Percentiles rank a stretch among this genome's conserved stretches.
These are phyloP conservation scores for Sander vitreus DNA, from an alignment of 2,113 vertebrate genomes.

Conservation along the genomic window DNA sequence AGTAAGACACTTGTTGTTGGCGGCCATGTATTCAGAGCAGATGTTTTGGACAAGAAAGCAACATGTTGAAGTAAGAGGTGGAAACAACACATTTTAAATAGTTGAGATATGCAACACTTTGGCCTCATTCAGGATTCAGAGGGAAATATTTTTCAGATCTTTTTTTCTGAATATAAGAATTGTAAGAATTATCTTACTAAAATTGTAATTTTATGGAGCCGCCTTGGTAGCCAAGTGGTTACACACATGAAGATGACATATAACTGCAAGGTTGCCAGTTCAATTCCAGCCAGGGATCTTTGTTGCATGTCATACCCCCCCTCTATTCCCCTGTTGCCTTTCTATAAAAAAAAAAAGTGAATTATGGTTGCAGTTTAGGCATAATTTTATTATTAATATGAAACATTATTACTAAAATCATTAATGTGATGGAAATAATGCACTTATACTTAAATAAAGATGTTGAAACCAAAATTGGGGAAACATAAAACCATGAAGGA, in stretches of 20 bases:
- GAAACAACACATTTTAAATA: constrained; percentile 20
- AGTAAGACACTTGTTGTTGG: background rate
- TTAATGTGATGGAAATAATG: constrained; percentile 3
- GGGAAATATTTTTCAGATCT: background rate
- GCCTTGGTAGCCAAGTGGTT: background rate
- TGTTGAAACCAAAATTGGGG: constrained; percentile 1
- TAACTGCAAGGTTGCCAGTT: background rate
- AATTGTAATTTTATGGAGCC: background rate
- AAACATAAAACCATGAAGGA: constrained; percentile 2
- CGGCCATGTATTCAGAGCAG: constrained; percentile 26
- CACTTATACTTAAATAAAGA: background rate
- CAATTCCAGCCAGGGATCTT: background rate
- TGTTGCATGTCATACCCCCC: no score
- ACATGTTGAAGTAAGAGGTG: constrained; percentile 23
- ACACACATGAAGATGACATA: no score
- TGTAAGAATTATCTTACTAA: background rate
- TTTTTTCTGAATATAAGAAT: constrained; percentile 22
- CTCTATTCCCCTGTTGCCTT: no score
- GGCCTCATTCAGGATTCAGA: constrained; percentile 17
- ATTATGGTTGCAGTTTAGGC: background rate
- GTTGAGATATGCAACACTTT: constrained; percentile 35
- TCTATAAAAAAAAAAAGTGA: background rate
- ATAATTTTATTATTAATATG: constrained; percentile 12
- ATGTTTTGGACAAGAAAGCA: constrained; percentile 46
- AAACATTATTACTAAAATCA: background rate